Conservation (phyloP, 1,140 invertebrate species). For the Saccostrea glomerata region DNA sequence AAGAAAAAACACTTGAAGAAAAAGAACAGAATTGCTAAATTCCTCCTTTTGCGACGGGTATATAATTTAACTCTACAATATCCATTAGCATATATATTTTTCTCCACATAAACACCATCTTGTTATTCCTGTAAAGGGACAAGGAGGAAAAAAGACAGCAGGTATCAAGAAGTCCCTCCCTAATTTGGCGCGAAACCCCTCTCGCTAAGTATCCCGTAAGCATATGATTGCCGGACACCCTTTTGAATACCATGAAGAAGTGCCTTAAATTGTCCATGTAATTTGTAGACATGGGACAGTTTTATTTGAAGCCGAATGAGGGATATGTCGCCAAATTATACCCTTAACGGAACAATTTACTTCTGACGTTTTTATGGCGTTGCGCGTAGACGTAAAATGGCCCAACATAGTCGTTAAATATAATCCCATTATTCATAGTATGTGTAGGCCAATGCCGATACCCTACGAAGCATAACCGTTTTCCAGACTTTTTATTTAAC, state of each 20-base stretch:
- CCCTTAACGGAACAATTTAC: neutral
- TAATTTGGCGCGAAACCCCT: neutral
- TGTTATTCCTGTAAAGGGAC: neutral
- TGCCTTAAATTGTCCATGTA: neutral
- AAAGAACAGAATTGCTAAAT: too few relatives aligned
- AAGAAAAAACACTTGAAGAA: too few relatives aligned
- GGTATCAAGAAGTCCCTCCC: neutral
- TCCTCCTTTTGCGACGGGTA: neutral
- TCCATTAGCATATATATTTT: neutral
- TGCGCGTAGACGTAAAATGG: constrained; percentile 19
- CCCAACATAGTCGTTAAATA: neutral
- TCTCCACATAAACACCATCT: constrained; percentile 2
- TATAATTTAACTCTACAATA: constrained; percentile 7
- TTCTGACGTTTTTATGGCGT: constrained; percentile 22
- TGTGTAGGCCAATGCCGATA: neutral
- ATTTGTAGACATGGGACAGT: constrained; percentile 24
- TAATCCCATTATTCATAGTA: constrained; percentile 6
- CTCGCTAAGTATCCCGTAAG: neutral
- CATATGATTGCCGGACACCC: neutral
- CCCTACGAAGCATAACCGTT: neutral
- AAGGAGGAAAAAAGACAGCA: neutral
- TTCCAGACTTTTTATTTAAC: neutral
- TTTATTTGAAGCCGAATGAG: neutral
- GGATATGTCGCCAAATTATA: constrained; percentile 13
- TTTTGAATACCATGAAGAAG: neutral